phyloP scores from a whole-genome alignment of 1,140 invertebrate genomes.

The Hycleus cichorii region DNA sequence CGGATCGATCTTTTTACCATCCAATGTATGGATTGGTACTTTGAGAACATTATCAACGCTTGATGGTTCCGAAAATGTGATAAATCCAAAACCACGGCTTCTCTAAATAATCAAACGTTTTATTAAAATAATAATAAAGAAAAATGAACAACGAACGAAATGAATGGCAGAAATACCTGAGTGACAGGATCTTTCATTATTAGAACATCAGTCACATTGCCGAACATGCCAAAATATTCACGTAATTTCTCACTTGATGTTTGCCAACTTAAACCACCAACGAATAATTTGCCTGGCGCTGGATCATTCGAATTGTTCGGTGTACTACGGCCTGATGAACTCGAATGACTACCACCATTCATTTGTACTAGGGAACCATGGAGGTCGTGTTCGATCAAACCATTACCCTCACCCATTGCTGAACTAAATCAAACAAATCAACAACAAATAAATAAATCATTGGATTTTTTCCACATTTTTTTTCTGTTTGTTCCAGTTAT shows the following conservation, averaged over 20 bases:
- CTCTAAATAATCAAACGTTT: conserved; percentile 49
- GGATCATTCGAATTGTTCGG: conserved; percentile 62
- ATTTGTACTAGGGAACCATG: conserved; percentile 53
- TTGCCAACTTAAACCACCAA: conserved; percentile 86
- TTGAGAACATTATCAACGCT: conserved; percentile 85
- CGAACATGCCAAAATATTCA: conserved; percentile 88
- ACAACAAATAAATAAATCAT: neutral
- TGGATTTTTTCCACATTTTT: neutral
- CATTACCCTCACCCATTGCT: conserved; percentile 44
- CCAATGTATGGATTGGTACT: conserved; percentile 83
- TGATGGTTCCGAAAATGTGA: conserved; percentile 82
- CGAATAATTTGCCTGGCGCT: conserved; percentile 82
- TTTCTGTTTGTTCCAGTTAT: neutral
- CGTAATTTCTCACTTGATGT: conserved; percentile 83
- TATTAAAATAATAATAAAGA: conserved; percentile 35
- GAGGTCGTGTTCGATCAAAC: conserved; percentile 53
- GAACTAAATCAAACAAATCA: conserved; percentile 24
- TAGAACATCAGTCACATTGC: conserved; percentile 82
- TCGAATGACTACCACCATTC: conserved; percentile 50
- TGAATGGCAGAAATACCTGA: conserved; percentile 54
- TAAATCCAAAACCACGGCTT: conserved; percentile 89
- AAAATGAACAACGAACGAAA: neutral
- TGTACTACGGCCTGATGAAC: conserved; percentile 66
- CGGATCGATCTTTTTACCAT: conserved; percentile 91
- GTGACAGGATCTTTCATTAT: conserved; percentile 93